phyloP scores from a whole-genome alignment of 2,113 vertebrate species.

The Noctilio leporinus region DNA sequence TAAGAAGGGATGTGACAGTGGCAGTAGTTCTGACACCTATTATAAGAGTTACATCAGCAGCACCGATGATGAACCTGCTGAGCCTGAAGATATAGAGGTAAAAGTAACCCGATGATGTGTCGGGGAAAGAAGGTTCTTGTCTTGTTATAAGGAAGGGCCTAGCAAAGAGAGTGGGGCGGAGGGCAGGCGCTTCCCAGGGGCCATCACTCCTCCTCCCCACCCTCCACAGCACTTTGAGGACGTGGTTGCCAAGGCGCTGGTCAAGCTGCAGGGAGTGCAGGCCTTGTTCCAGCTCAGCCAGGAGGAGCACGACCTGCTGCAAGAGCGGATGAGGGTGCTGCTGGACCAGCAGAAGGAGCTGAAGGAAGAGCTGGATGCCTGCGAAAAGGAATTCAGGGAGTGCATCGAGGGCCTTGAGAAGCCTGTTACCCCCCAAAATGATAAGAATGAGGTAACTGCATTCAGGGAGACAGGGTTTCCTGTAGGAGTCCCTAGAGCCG shows the following conservation, averaged over 20 bases:
- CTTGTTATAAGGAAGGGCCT: not conserved
- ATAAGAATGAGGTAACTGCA: constrained; percentile 60
- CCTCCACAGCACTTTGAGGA: constrained; percentile 52
- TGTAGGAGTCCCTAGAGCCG: not conserved
- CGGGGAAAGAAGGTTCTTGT: not conserved
- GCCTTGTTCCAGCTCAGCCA: constrained; percentile 65
- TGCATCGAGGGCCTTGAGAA: constrained; percentile 6
- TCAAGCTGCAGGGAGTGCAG: constrained; percentile 64
- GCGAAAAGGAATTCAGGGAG: constrained; percentile 41
- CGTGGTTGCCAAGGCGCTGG: constrained; percentile 39
- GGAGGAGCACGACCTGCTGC: constrained; percentile 40
- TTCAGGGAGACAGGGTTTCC: not conserved
- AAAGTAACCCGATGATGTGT: not conserved
- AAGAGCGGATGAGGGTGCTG: constrained; percentile 31
- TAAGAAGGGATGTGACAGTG: not conserved
- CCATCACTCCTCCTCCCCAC: not conserved
- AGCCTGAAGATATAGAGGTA: constrained; percentile 59
- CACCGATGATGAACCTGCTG: not conserved
- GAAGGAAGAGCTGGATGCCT: constrained; percentile 4
- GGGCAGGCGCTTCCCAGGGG: not conserved
- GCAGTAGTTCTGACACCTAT: not conserved
- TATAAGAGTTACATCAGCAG: not conserved
- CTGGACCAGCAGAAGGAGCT: constrained; percentile 45
- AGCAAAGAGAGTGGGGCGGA: not conserved
- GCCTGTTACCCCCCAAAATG: not conserved